A percentile compares a stretch with the other conserved stretches of the same genome.
These are phyloP conservation scores for Paramisgurnus dabryanus DNA, from an alignment of 2,113 vertebrate genomes.

Conservation along the genomic window DNA sequence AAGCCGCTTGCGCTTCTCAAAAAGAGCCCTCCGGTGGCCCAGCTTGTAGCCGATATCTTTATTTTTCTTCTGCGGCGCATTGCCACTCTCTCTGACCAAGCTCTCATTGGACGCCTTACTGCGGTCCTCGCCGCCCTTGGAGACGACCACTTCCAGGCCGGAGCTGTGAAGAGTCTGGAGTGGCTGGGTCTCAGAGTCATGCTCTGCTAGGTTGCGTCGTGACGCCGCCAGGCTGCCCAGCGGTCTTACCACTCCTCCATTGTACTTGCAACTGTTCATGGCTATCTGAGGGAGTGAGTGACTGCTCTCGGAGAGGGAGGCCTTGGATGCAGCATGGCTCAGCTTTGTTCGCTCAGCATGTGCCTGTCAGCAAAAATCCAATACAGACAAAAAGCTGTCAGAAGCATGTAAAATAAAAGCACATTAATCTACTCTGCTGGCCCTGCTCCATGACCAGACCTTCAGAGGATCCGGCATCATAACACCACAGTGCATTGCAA, in stretches of 20 bases:
- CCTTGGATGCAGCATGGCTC: slow-evolving; percentile 76
- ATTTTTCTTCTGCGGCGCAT: slow-evolving; percentile 71
- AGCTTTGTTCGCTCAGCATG: slow-evolving; percentile 59
- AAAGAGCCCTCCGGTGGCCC: slow-evolving; percentile 87
- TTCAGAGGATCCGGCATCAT: background rate
- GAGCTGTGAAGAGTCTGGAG: slow-evolving; percentile 74
- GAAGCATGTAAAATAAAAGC: slow-evolving; percentile 19
- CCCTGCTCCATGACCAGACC: slow-evolving; percentile 15
- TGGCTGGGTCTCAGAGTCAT: slow-evolving; percentile 73
- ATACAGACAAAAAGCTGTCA: slow-evolving; percentile 36
- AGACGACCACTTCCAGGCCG: slow-evolving; percentile 83
- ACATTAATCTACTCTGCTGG: slow-evolving; percentile 23
- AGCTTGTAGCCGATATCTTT: slow-evolving; percentile 86
- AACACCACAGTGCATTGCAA: background rate
- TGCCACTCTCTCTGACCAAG: slow-evolving; percentile 55
- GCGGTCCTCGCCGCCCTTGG: slow-evolving; percentile 74
- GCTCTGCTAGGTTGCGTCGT: slow-evolving; percentile 64
- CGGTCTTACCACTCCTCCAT: slow-evolving; percentile 79
- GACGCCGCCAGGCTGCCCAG: slow-evolving; percentile 71
- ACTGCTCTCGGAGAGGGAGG: slow-evolving; percentile 65
- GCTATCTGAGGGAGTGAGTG: slow-evolving; percentile 68
- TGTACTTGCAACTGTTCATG: slow-evolving; percentile 79
- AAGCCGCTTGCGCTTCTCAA: slow-evolving; percentile 91
- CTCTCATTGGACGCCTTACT: slow-evolving; percentile 67
- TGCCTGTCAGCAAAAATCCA: slow-evolving; percentile 57